Conservation (phyloP, 92 coral and sea anemone species). For the Anthopleura xanthogrammica region DNA sequence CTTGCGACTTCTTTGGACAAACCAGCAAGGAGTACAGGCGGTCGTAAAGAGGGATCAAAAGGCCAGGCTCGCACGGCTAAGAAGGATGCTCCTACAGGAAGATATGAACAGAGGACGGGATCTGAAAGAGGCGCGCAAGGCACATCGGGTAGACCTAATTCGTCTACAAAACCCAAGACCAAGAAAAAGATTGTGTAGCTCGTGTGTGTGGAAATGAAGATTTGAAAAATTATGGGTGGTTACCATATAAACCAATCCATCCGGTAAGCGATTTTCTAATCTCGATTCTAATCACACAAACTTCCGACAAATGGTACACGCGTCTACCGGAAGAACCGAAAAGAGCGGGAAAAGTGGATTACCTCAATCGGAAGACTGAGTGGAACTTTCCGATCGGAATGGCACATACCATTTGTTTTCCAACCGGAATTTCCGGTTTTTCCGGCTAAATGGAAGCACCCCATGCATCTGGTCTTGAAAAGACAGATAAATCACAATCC, state of each 20-base stretch:
- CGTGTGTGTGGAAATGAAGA: background rate
- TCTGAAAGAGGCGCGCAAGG: background rate
- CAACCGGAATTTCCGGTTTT: too few species aligned
- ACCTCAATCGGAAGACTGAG: too few species aligned
- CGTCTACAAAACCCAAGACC: background rate
- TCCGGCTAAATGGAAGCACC: too few species aligned
- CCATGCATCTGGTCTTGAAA: background rate
- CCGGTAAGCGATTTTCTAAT: too few species aligned
- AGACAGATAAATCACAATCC: background rate
- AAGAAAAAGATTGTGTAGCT: background rate
- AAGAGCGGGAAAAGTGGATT: too few species aligned
- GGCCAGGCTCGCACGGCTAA: background rate
- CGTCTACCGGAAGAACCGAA: too few species aligned
- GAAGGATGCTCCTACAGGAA: background rate
- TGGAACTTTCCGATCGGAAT: too few species aligned
- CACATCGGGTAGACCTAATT: background rate
- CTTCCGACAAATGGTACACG: too few species aligned
- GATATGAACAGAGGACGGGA: background rate
- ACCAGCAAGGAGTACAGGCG: background rate
- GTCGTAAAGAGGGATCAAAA: background rate
- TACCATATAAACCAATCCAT: too few species aligned
- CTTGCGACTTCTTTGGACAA: constrained; percentile 17
- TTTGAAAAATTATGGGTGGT: background rate
- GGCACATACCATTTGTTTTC: too few species aligned
- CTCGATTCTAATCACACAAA: too few species aligned